phyloP scores from a whole-genome alignment of 2,888 invertebrate species.

The Thymelicus sylvestris region DNA sequence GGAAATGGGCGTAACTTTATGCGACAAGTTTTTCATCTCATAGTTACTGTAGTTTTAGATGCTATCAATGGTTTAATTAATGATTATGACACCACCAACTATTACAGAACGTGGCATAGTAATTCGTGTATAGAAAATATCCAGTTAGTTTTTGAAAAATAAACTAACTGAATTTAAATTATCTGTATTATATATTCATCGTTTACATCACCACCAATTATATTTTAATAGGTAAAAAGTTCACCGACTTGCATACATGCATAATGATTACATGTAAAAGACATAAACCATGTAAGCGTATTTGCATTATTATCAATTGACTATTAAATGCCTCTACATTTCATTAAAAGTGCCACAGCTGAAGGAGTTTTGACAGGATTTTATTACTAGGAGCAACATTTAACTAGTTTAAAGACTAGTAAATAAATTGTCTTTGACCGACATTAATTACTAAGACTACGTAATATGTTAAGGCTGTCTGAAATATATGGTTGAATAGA shows the following conservation, averaged over 20 bases:
- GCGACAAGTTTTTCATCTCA: background rate
- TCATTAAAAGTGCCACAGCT: slow-evolving; percentile 13
- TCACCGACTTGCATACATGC: slow-evolving; percentile 3
- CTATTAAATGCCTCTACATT: slow-evolving; percentile 25
- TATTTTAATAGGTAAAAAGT: slow-evolving; percentile 16
- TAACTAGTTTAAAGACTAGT: slow-evolving; percentile 28
- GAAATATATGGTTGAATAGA: slow-evolving; percentile 3
- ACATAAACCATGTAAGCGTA: slow-evolving; percentile 40
- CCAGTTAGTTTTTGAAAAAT: background rate
- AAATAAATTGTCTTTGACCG: slow-evolving; percentile 51
- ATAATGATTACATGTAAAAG: slow-evolving; percentile 40
- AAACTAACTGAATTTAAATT: background rate
- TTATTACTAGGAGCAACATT: slow-evolving; percentile 24
- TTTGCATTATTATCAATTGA: slow-evolving; percentile 56
- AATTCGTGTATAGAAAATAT: too few relatives aligned
- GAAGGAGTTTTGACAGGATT: slow-evolving; percentile 33
- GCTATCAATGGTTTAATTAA: too few relatives aligned
- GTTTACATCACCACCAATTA: slow-evolving; percentile 38
- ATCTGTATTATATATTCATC: too few relatives aligned
- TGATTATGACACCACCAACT: too few relatives aligned
- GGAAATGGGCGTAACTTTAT: background rate
- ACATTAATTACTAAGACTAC: slow-evolving; percentile 47
- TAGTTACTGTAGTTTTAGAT: too few relatives aligned
- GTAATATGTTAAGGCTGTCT: slow-evolving; percentile 17
- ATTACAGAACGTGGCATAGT: too few relatives aligned